Conservation (phyloP, 1,140 invertebrate species). For the Potamilus streckersoni region DNA sequence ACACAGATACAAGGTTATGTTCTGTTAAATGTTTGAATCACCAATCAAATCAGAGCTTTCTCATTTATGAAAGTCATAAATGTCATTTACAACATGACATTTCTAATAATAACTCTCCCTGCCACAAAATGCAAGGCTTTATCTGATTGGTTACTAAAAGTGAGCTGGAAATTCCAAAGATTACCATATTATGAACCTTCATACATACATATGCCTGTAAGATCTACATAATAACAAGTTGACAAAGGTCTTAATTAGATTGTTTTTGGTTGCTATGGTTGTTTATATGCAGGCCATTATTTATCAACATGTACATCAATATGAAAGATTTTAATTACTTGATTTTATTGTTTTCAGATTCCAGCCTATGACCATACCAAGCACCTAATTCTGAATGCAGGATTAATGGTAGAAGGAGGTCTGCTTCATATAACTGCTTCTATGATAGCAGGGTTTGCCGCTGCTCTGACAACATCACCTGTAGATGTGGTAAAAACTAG, state of each 20-base stretch:
- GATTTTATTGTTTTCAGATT: conserved; percentile 33
- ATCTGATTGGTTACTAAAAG: no score
- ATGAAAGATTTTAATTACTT: not conserved
- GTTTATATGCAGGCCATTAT: not conserved
- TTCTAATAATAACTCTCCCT: no score
- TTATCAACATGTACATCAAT: not conserved
- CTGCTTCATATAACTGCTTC: conserved; percentile 45
- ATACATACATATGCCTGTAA: no score
- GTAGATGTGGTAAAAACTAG: conserved; percentile 54
- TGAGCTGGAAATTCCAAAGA: no score
- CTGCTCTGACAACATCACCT: conserved; percentile 52
- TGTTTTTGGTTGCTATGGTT: not conserved
- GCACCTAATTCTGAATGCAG: conserved; percentile 44
- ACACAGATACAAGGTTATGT: no score
- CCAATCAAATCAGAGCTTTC: no score
- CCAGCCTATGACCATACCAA: conserved; percentile 55
- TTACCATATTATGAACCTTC: no score
- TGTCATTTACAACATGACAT: no score
- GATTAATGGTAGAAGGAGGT: conserved; percentile 43
- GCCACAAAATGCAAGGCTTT: no score
- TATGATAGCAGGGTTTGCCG: conserved; percentile 50
- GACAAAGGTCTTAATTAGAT: not conserved
- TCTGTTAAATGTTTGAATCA: no score
- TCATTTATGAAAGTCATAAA: no score
- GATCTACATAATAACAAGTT: not conserved